A percentile compares a stretch with the other conserved stretches of the same genome.
These are phyloP conservation scores for Hymenopus coronatus DNA, from an alignment of 2,888 invertebrate genomes.

Conservation along the genomic window DNA sequence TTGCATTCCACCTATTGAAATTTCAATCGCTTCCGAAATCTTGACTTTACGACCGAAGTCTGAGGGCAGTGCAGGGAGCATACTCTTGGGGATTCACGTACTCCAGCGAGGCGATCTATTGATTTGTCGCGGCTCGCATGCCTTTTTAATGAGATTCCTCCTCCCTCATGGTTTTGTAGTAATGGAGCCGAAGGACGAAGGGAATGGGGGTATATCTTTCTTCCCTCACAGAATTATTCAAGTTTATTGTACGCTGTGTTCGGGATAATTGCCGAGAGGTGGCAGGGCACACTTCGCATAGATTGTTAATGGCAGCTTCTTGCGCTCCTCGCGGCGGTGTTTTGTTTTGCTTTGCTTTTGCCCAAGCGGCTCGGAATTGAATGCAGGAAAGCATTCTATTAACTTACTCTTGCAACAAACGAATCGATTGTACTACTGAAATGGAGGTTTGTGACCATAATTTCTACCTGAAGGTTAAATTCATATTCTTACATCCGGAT, in stretches of 20 bases:
- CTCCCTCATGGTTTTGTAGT: background rate
- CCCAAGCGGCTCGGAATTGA: background rate
- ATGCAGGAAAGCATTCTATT: background rate
- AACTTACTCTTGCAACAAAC: background rate
- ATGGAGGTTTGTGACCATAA: background rate
- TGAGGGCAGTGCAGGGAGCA: background rate
- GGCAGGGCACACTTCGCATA: background rate
- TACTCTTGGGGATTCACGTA: background rate
- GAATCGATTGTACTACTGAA: background rate
- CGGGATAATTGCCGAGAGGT: background rate
- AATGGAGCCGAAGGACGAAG: background rate
- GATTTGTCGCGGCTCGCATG: background rate
- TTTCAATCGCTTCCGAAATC: background rate
- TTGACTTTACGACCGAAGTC: background rate
- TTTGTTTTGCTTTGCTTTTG: background rate
- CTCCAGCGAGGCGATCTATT: background rate
- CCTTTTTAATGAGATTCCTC: background rate
- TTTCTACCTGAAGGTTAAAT: too few relatives aligned
- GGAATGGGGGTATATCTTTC: background rate
- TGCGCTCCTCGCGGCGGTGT: background rate
- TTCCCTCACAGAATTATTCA: background rate
- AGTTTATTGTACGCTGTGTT: background rate
- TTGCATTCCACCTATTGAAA: background rate
- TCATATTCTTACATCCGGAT: too few relatives aligned
- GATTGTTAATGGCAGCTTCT: background rate